These are phyloP conservation scores for Oikopleura albicans DNA, from an alignment of 23 tunicate genomes.

Conservation along the genomic window DNA sequence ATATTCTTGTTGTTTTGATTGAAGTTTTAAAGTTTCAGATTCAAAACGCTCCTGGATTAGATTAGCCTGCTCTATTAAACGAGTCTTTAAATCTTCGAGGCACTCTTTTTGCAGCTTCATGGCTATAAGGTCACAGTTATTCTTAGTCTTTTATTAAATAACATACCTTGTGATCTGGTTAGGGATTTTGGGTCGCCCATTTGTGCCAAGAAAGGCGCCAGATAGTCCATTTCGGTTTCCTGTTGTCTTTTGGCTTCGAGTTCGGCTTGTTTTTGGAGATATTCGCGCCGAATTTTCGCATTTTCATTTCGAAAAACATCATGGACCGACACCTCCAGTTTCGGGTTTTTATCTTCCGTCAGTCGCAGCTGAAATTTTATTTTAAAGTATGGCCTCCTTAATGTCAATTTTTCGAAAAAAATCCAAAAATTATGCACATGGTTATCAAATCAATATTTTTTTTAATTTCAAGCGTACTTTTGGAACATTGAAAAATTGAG, in stretches of 20 bases:
- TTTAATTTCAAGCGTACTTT: background rate
- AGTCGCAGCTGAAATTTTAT: background rate
- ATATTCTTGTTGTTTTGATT: conserved; percentile 74
- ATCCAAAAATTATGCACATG: background rate
- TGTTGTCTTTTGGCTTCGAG: conserved; percentile 57
- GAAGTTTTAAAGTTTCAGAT: conserved; percentile 82
- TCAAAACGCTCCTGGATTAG: conserved; percentile 80
- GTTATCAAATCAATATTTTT: background rate
- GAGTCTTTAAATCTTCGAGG: conserved; percentile 68
- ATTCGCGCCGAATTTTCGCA: background rate
- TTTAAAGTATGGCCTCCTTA: too few relatives aligned
- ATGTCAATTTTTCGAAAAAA: too few relatives aligned
- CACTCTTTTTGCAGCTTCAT: conserved; percentile 83
- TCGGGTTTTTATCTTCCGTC: background rate
- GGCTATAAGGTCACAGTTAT: too few relatives aligned
- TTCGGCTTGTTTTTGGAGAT: conserved; percentile 9
- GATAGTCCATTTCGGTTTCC: conserved; percentile 97
- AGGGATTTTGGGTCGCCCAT: conserved; percentile 69
- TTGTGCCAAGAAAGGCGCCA: conserved; percentile 96
- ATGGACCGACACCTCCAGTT: background rate
- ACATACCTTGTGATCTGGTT: conserved; percentile 24
- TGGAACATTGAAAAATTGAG: too few relatives aligned
- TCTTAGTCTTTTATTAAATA: too few relatives aligned
- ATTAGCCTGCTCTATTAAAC: conserved; percentile 88
- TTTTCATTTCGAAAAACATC: conserved; percentile 1